These are phyloP conservation scores for Philaethria dido DNA, from an alignment of 2,888 invertebrate genomes.

Conservation along the genomic window DNA sequence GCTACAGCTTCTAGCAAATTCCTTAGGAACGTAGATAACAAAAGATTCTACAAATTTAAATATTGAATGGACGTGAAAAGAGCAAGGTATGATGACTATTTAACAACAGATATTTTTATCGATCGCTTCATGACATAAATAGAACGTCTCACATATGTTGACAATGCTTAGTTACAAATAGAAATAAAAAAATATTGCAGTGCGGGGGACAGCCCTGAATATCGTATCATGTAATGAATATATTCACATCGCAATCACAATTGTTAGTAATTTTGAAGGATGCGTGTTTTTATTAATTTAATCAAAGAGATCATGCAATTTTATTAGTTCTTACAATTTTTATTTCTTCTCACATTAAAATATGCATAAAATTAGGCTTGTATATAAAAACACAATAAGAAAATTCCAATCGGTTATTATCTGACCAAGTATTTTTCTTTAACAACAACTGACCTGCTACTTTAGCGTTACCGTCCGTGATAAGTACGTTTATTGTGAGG, in stretches of 20 bases:
- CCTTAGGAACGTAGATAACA: neutral
- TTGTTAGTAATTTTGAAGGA: no score
- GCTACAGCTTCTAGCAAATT: neutral
- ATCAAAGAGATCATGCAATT: no score
- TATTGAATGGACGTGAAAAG: neutral
- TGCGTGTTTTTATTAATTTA: no score
- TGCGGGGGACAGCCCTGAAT: conserved; percentile 25
- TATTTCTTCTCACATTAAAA: no score
- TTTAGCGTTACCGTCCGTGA: neutral
- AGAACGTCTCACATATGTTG: conserved; percentile 39
- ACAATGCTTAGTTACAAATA: conserved; percentile 36
- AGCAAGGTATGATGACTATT: conserved; percentile 20
- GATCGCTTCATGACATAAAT: conserved; percentile 37
- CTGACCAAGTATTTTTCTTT: no score
- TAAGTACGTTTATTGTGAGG: neutral
- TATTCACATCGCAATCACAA: no score
- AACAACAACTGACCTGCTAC: neutral
- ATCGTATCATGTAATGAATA: neutral
- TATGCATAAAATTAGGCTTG: no score
- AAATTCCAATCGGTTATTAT: no score
- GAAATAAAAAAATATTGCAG: conserved; percentile 29
- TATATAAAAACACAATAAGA: no score
- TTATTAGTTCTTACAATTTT: no score
- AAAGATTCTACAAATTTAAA: neutral
- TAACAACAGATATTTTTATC: conserved; percentile 40